Percentiles rank a stretch among this genome's conserved stretches.
Conservation (phyloP, 2,113 vertebrate species). For the Oostethus manadensis region DNA sequence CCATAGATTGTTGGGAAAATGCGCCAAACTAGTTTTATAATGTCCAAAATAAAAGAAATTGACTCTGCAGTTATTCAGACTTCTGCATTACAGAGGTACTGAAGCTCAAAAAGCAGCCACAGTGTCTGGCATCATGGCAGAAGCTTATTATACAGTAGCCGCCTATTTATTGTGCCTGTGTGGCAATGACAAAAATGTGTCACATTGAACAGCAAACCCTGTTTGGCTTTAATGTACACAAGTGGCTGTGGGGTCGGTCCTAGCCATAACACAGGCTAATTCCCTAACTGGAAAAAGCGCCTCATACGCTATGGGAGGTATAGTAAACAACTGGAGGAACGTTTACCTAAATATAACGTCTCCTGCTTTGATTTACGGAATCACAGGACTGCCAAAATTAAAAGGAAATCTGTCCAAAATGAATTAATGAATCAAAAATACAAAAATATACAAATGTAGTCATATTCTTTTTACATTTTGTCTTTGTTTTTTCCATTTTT, state of each 20-base stretch:
- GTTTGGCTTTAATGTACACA: constrained; percentile 27
- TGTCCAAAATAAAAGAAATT: constrained; percentile 18
- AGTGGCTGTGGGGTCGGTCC: constrained; percentile 33
- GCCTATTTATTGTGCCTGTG: constrained; percentile 16
- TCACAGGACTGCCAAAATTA: too few species aligned
- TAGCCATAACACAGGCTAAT: constrained; percentile 54
- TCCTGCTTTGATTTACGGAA: too few species aligned
- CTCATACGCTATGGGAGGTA: constrained; percentile 15
- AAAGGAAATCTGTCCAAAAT: too few species aligned
- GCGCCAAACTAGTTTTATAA: constrained; percentile 19
- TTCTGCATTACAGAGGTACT: neutral
- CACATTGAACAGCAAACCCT: constrained; percentile 45
- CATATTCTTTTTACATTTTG: too few species aligned
- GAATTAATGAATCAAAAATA: too few species aligned
- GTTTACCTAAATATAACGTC: too few species aligned
- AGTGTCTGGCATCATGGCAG: neutral
- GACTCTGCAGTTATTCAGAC: neutral
- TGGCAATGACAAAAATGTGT: constrained; percentile 29
- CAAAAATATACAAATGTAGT: too few species aligned
- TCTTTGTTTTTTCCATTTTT: too few species aligned
- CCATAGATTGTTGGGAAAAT: constrained; percentile 22
- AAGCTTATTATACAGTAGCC: neutral
- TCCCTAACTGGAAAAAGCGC: constrained; percentile 10
- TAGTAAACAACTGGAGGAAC: too few species aligned
- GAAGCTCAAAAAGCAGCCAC: neutral